These are phyloP conservation scores for Stenopsyche tienmushanensis DNA, from an alignment of 1,140 invertebrate genomes.

Conservation along the genomic window DNA sequence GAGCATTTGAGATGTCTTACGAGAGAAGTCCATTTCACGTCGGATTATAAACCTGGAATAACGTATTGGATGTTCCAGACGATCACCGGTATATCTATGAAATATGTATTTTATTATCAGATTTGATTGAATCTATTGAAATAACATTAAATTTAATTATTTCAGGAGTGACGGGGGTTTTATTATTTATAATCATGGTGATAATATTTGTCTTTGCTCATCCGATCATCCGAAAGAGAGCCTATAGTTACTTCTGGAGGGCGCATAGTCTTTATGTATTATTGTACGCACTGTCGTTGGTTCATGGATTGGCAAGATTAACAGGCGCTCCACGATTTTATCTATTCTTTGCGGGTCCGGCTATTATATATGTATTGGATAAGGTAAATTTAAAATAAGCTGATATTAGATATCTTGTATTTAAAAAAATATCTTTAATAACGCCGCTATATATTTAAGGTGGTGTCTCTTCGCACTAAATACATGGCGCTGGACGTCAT, in stretches of 20 bases:
- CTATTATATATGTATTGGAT: constrained; percentile 85
- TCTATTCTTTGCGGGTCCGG: constrained; percentile 94
- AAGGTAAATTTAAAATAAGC: constrained; percentile 63
- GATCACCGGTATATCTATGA: constrained; percentile 71
- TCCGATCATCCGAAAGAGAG: constrained; percentile 88
- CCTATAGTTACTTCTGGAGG: constrained; percentile 96
- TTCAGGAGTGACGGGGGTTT: constrained; percentile 89
- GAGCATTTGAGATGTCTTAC: constrained; percentile 94
- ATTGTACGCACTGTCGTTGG: constrained; percentile 85
- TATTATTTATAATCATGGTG: constrained; percentile 90
- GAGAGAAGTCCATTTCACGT: constrained; percentile 89
- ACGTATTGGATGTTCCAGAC: constrained; percentile 95
- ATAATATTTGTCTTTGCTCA: constrained; percentile 98
- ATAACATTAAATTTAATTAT: constrained; percentile 33
- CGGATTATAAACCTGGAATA: constrained; percentile 87
- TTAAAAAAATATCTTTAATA: constrained; percentile 9
- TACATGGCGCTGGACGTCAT: constrained; percentile 94
- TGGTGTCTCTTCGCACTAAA: constrained; percentile 87
- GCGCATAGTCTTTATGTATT: constrained; percentile 93
- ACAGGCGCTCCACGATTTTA: constrained; percentile 93
- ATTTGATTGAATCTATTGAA: not conserved
- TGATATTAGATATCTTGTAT: constrained; percentile 4
- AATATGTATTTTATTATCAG: not conserved
- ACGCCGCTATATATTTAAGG: constrained; percentile 55
- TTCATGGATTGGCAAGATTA: constrained; percentile 92